Evolutionary conservation across 2,888 invertebrate genomes (phyloP).

Genomic region (Panzeria rudis): DNA sequence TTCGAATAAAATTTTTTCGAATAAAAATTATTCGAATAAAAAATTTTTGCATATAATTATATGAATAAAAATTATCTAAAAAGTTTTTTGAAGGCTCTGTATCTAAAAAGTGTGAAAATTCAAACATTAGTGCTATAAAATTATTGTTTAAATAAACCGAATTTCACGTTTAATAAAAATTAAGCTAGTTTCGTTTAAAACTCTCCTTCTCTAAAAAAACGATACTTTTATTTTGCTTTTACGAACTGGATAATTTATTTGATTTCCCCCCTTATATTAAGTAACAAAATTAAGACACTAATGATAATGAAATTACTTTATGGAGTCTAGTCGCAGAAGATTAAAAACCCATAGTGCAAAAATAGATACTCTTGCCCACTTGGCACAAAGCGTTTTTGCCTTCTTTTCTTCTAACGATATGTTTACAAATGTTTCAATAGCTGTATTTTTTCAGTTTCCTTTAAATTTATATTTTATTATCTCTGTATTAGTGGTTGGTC

Average conservation of each 20-base stretch:
- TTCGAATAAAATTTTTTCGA: background rate
- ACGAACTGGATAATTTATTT: background rate
- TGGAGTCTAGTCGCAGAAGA: background rate
- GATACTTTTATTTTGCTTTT: background rate
- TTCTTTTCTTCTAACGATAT: constrained; percentile 68
- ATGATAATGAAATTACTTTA: background rate
- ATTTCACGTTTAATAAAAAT: too few species aligned
- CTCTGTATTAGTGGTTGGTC: constrained; percentile 8
- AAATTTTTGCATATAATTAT: too few species aligned
- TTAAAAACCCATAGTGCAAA: constrained; percentile 1
- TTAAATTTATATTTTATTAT: constrained; percentile 16
- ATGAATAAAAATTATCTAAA: too few species aligned
- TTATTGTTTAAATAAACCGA: too few species aligned
- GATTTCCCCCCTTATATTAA: background rate
- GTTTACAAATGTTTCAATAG: constrained; percentile 77
- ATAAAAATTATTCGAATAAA: background rate
- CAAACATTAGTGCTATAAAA: too few species aligned
- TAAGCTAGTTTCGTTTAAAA: too few species aligned
- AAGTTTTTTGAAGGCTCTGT: too few species aligned
- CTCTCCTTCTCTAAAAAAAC: too few species aligned
- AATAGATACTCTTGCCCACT: background rate
- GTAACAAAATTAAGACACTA: background rate
- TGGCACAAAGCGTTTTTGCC: constrained; percentile 47
- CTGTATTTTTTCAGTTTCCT: background rate
- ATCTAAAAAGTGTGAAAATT: too few species aligned